Evolutionary conservation across 1,140 invertebrate genomes (phyloP), one percentile per base, ranked within the genome.

Genomic region (Drosophila lini): DNA sequence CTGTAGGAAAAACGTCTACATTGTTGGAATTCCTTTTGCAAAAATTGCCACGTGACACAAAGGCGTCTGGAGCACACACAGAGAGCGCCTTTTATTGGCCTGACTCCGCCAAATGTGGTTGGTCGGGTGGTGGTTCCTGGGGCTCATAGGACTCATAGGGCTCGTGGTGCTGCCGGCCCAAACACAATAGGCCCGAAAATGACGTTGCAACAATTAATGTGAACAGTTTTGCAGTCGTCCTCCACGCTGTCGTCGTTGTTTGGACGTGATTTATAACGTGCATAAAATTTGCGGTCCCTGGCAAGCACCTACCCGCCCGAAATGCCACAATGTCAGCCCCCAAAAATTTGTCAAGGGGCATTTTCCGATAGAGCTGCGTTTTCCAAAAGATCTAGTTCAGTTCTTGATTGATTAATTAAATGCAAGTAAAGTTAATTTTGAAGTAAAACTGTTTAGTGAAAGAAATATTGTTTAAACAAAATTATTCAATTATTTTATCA

Each of bases 171-270:
- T 38, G 48, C 52, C 38, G 52, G 52, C 50, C 50, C 40, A 52
- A 63, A 67, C 52, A 86, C 84, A 86, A 86, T 86, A 86, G 83
- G 83, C 83, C 83, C 83, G 61, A 88, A 86, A 86, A 86, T 86
- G 83, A 86, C 83, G 80, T 86, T 86, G 83, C 83, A 86, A 88
- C 83, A 88, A 86, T 86, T 86, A 86, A 86, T 86, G 83, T 88
- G 84, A 86, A 86, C 83, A 86, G 85, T 86, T 86, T 83, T 81
- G 76, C 83, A 88, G 80, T 86, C 80, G 81, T 81, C 67, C 64
- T 78, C 74, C 81, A 16, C 55, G 80, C 74, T 62, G 80, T 75
- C 69, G 80, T 60, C 42, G 81, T 76, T 68, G 79, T 81, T 41
- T 45, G 78, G 42, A 34, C 63, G 83, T 86, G 83, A 86, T 86